Percentiles rank a stretch among this genome's conserved stretches.
Conservation (phyloP, 2,888 invertebrate species). For the Teleogryllus oceanicus region DNA sequence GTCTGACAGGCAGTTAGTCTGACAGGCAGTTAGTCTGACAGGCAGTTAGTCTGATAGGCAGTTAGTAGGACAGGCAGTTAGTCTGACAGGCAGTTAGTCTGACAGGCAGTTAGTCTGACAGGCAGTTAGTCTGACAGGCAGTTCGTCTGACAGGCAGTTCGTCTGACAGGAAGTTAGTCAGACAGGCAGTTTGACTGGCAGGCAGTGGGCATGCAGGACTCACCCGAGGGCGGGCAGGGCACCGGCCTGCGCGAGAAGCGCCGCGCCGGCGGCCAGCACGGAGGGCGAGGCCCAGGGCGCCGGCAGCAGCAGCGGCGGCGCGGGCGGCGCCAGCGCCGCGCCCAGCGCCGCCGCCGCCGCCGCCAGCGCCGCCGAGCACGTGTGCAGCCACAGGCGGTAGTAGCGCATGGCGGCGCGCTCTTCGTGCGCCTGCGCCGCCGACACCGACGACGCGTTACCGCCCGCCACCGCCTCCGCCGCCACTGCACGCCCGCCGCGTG, state of each 20-base stretch:
- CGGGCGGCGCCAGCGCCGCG: background rate
- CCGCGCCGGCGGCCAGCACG: background rate
- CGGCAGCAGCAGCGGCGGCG: background rate
- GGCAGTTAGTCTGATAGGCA: too few relatives aligned
- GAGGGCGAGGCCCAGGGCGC: background rate
- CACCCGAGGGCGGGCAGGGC: slow-evolving; percentile 19
- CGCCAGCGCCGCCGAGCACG: slow-evolving; percentile 18
- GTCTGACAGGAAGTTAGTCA: too few relatives aligned
- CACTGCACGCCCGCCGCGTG: background rate
- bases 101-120: too few relatives aligned
- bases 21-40: too few relatives aligned
- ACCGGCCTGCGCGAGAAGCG: background rate
- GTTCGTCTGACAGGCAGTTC: too few relatives aligned
- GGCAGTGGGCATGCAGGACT: background rate
- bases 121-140: too few relatives aligned
- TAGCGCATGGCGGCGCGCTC: slow-evolving; percentile 9
- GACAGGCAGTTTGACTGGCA: too few relatives aligned
- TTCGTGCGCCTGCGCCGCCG: background rate
- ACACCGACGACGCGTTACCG: background rate
- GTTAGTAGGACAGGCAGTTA: too few relatives aligned
- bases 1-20: too few relatives aligned
- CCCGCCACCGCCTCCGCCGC: background rate
- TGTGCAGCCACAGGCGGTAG: slow-evolving; percentile 9
- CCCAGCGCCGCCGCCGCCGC: background rate
- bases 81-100: too few relatives aligned